phyloP scores from a whole-genome alignment of 1,140 invertebrate genomes.

The Heliconius melpomene region DNA sequence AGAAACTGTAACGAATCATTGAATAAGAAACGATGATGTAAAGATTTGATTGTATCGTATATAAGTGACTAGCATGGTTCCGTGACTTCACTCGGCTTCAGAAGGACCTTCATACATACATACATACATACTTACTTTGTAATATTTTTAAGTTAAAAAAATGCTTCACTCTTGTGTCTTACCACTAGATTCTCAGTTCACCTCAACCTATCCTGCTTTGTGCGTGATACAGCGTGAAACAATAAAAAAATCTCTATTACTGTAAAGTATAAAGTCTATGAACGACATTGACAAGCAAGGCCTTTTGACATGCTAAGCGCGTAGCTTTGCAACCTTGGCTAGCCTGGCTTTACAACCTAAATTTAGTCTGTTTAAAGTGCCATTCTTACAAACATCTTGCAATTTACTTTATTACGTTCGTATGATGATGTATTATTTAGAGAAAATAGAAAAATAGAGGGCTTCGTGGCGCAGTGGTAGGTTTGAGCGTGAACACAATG shows the following conservation, averaged over 20 bases:
- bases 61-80: not conserved
- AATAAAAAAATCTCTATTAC: not conserved
- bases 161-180: no score
- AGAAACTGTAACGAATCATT: conserved; percentile 45
- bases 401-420: not conserved
- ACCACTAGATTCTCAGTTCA: no score
- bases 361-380: conserved; percentile 12
- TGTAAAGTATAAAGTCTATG: not conserved
- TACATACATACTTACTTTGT: no score
- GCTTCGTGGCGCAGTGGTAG: no score
- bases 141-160: no score
- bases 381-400: not conserved
- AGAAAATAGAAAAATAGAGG: not conserved
- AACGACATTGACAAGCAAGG: conserved; percentile 24
- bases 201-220: no score
- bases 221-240: no score
- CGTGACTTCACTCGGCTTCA: no score
- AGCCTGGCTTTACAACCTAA: not conserved
- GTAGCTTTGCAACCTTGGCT: conserved; percentile 21
- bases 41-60: conserved; percentile 7
- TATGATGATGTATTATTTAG: not conserved
- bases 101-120: no score
- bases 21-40: conserved; percentile 22
- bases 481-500: not conserved
- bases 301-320: conserved; percentile 19